phyloP scores from a whole-genome alignment of 2,888 invertebrate genomes.

The Drosophila neutralis region DNA sequence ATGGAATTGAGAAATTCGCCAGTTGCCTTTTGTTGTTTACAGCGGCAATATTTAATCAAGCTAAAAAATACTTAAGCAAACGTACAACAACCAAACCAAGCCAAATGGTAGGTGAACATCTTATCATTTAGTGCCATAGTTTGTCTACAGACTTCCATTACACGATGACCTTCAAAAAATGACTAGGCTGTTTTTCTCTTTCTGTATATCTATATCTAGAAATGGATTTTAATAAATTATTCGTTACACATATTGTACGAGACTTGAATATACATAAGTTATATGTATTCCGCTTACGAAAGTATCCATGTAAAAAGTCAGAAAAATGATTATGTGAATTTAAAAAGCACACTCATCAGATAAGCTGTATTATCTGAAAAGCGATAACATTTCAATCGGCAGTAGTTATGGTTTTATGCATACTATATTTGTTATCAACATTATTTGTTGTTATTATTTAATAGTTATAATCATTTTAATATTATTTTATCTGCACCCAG shows the following conservation, averaged over 20 bases:
- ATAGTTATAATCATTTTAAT: neutral
- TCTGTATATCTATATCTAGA: neutral
- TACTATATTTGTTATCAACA: neutral
- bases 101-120: slow-evolving; percentile 34
- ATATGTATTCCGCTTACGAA: neutral
- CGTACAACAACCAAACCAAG: neutral
- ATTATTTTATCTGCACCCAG: neutral
- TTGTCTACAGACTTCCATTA: slow-evolving; percentile 13
- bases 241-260: slow-evolving; percentile 2
- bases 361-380: neutral
- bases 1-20: slow-evolving; percentile 57
- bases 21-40: slow-evolving; percentile 40
- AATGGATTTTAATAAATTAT: neutral
- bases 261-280: slow-evolving; percentile 1
- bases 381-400: neutral
- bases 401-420: neutral
- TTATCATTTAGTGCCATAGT: slow-evolving; percentile 41
- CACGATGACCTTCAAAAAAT: slow-evolving; percentile 42
- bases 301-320: neutral
- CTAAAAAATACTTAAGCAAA: slow-evolving; percentile 49
- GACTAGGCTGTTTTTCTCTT: slow-evolving; percentile 26
- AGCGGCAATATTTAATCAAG: slow-evolving; percentile 64
- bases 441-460: neutral
- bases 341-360: slow-evolving; percentile 5
- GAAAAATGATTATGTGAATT: neutral